phyloP scores from a whole-genome alignment of 2,888 invertebrate species.

The Parnassius orleans region DNA sequence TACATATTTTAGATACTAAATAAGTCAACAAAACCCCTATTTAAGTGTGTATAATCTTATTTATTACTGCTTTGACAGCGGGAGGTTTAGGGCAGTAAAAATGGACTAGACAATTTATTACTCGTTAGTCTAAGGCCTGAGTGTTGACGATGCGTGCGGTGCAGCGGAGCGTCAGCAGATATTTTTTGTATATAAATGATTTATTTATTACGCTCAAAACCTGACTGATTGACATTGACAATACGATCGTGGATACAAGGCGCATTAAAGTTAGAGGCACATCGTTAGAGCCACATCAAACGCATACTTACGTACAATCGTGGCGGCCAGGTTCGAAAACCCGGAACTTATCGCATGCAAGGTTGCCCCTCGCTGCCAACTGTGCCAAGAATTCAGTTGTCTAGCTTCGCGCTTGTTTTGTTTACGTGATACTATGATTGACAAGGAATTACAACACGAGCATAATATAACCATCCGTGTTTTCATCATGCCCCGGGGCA shows the following conservation, averaged over 20 bases:
- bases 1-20: too few relatives aligned
- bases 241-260: constrained; percentile 9
- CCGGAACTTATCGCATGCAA: constrained; percentile 25
- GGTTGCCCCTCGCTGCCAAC: constrained; percentile 25
- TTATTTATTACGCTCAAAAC: constrained; percentile 13
- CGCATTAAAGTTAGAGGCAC: constrained; percentile 3
- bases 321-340: constrained; percentile 21
- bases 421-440: constrained; percentile 25
- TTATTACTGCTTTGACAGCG: too few relatives aligned
- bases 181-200: constrained; percentile 9
- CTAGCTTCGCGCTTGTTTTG: constrained; percentile 22
- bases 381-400: constrained; percentile 26
- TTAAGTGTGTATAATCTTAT: too few relatives aligned
- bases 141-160: too few relatives aligned
- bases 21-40: too few relatives aligned
- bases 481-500: background rate
- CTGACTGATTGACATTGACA: background rate
- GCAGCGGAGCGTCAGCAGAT: too few relatives aligned
- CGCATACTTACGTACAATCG: background rate
- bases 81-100: too few relatives aligned
- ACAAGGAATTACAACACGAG: constrained; percentile 17
- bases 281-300: constrained; percentile 14
- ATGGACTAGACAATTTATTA: too few relatives aligned
- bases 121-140: too few relatives aligned
- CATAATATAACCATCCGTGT: background rate